Base-by-base conservation (phyloP, 2,888 invertebrate genomes). In the Alloscopus bannaensis region DNA sequence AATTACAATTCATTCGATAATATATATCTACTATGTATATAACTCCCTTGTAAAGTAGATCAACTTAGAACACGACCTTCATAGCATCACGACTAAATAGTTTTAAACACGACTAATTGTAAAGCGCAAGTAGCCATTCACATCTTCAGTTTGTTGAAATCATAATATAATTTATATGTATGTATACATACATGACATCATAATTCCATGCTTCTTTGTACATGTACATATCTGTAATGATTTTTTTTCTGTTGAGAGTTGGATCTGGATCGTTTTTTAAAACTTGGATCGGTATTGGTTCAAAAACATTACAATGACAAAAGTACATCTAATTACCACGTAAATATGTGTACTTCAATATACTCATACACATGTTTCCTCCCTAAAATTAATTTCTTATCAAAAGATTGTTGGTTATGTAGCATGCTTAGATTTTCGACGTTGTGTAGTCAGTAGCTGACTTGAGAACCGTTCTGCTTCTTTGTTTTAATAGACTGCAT, bases 91-190 rank as follows among this genome's bases (percentile, higher is more conserved):
- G 73, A 80, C 73, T 80, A 69, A 79, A 70, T 45, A 36, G 22
- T 62, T 65, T 52, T 42, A 40, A 16, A 71, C 28, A 71, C 50
- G 78, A 79, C 71, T 73, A 80, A 80, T n/a, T n/a, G n/a, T n/a
- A n/a, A n/a, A 80, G 80, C 80, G 73, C 68, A 62, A 73, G 80
- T 80, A 80, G 80, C 80, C 73, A 66, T 59, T 47, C 40, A 40
- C n/a, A n/a, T n/a, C n/a, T n/a, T n/a, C n/a, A n/a, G n/a, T n/a
- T n/a, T n/a, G n/a, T 47, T 22, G 18, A 59, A 36, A 26, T 20
- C 18, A 60, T 28, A 18, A 16, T 3, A n/a, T 31, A n/a, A 60
- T 40, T 11, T 13, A 36, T 40, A 29, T 22, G 1, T 22, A 22
- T 60, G 8, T 18, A 50, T 50, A 22, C 20, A 18, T 45, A n/a